These are phyloP conservation scores for Platycheirus albimanus DNA, from an alignment of 2,888 invertebrate species.

Conservation along the genomic window DNA sequence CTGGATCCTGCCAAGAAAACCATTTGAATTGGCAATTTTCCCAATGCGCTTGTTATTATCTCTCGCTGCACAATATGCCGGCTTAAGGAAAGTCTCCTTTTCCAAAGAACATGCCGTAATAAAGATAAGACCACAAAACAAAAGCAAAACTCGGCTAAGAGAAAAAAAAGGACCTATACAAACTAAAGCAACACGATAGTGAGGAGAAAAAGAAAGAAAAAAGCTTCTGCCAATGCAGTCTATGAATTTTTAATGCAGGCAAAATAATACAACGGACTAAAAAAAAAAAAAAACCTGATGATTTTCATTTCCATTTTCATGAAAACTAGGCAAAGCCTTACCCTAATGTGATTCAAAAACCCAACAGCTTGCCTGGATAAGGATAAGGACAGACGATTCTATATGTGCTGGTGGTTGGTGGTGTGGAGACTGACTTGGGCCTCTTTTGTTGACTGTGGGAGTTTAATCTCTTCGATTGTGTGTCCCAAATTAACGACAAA, in stretches of 20 bases:
- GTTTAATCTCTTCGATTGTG: conserved; percentile 57
- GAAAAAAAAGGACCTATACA: conserved; percentile 5
- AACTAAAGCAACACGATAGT: neutral
- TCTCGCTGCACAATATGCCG: conserved; percentile 70
- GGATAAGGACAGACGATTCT: neutral
- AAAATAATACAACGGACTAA: too few relatives aligned
- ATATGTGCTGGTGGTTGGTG: too few relatives aligned
- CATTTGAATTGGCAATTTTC: conserved; percentile 82
- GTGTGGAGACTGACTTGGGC: conserved; percentile 35
- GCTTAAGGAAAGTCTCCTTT: conserved; percentile 54
- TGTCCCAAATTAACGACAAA: conserved; percentile 44
- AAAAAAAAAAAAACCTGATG: conserved; percentile 54
- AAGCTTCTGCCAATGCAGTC: conserved; percentile 74
- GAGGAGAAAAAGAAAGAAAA: conserved; percentile 44
- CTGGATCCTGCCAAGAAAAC: conserved; percentile 68
- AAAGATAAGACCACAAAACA: conserved; percentile 70
- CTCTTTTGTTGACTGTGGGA: conserved; percentile 30
- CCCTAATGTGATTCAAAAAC: neutral
- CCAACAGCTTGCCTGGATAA: neutral
- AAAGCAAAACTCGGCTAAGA: conserved; percentile 31
- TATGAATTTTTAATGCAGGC: conserved; percentile 81
- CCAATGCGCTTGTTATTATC: conserved; percentile 80
- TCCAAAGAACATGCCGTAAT: conserved; percentile 55
- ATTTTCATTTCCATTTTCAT: conserved; percentile 63
- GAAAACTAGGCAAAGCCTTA: conserved; percentile 43